These are phyloP conservation scores for Kryptolebias marmoratus DNA, from an alignment of 2,113 vertebrate species.

Conservation along the genomic window DNA sequence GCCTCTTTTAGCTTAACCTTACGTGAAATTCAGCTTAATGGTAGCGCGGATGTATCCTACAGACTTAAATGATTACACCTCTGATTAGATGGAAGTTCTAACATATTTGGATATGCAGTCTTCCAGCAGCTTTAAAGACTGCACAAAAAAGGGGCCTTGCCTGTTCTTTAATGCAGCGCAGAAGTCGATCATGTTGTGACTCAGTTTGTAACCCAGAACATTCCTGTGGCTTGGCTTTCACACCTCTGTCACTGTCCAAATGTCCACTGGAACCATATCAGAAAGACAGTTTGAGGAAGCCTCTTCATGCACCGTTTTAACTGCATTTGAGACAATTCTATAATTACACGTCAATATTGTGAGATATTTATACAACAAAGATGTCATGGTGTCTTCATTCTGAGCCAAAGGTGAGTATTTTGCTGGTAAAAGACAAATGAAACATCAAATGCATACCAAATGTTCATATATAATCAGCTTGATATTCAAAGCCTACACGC, in stretches of 20 bases:
- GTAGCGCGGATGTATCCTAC: not conserved
- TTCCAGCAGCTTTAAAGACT: constrained; percentile 10
- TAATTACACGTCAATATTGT: not conserved
- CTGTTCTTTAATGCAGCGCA: constrained; percentile 13
- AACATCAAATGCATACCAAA: not conserved
- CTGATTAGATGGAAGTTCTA: constrained; percentile 8
- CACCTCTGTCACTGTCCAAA: constrained; percentile 23
- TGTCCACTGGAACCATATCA: constrained; percentile 36
- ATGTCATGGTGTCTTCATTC: not conserved
- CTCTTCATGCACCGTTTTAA: not conserved
- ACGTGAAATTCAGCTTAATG: not conserved
- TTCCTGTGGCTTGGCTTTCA: constrained; percentile 29
- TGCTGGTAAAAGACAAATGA: not conserved
- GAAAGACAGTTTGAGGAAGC: not conserved
- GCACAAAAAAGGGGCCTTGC: not conserved
- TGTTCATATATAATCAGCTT: not conserved
- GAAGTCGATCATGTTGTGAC: constrained; percentile 17
- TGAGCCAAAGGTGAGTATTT: not conserved
- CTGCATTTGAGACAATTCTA: not conserved
- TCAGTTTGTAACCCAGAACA: constrained; percentile 20
- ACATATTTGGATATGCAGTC: not conserved
- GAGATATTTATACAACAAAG: not conserved
- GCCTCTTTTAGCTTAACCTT: not conserved
- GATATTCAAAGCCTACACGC: not conserved
- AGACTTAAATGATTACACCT: not conserved